phyloP scores from a whole-genome alignment of 1,140 invertebrate species.

The Drosophila suzukii region DNA sequence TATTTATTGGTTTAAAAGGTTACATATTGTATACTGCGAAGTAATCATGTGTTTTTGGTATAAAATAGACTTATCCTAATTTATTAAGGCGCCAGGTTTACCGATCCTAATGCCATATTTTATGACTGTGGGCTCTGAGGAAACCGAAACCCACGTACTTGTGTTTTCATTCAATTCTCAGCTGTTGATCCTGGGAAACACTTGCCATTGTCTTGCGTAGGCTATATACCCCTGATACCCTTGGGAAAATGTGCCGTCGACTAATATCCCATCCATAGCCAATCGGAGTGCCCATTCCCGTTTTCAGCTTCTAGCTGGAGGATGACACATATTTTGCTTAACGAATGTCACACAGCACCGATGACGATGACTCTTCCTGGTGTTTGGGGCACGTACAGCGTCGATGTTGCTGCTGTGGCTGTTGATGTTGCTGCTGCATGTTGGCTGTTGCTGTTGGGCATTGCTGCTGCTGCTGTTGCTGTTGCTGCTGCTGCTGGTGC shows the following conservation, averaged over 20 bases:
- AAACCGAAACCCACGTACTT: conserved; percentile 7
- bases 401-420: conserved; percentile 35
- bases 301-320: conserved; percentile 26
- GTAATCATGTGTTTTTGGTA: neutral
- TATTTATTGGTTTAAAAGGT: neutral
- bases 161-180: conserved; percentile 2
- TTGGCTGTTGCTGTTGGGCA: conserved; percentile 41
- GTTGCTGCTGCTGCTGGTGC: neutral
- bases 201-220: conserved; percentile 1
- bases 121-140: conserved; percentile 1
- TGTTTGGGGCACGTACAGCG: conserved; percentile 36
- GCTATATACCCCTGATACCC: conserved; percentile 26
- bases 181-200: conserved; percentile 23
- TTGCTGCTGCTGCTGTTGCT: conserved; percentile 45
- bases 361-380: conserved; percentile 43
- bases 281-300: conserved; percentile 32
- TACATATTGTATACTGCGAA: neutral
- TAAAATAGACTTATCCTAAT: neutral
- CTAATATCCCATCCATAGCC: conserved; percentile 36
- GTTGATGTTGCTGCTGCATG: conserved; percentile 13
- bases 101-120: conserved; percentile 16
- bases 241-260: conserved; percentile 28
- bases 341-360: conserved; percentile 72
- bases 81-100: conserved; percentile 4
- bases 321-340: conserved; percentile 79